Evolutionary conservation across 1,140 invertebrate species (phyloP), one percentile per base, ranked within the genome.

Genomic region (Pararge aegeria): DNA sequence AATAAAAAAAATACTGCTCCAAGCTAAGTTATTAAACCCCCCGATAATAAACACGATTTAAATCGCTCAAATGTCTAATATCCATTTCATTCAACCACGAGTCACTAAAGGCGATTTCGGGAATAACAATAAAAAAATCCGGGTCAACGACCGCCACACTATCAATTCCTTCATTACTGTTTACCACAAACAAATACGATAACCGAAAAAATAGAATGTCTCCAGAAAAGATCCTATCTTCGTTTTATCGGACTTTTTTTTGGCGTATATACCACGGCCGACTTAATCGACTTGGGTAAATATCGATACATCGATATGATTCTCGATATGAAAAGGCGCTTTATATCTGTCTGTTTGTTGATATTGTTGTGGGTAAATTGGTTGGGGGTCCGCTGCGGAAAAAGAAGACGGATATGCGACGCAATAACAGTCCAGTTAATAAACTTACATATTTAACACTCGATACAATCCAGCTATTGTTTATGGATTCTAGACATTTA

Each of bases 111-210:
- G 49, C 48, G 38, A 51, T 62, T 55, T 57, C 24, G 50, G 57
- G 29, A 49, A 57, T 49, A 56, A 63, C 38, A 56, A 56, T 52
- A 71, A 61, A 62, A 57, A 68, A 68, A 19, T 37, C n/a, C 55
- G 55, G 83, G 72, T 86, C 79, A 55, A 58, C 68, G 83, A 81
- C 80, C 80, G 58, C 4, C 21, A 13, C 72, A 75, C 79, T 86
- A 83, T 86, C 83, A 78, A 79, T 84, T 83, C 76, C 68, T 85
- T 85, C 83, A 86, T 83, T 83, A 81, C 80, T 78, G 68, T 83
- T 81, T 83, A 65, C 70, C 56, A 63, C 75, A 82, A 78, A 81
- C 75, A 86, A 78, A 80, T 64, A 78, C 58, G 80, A 81, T 82
- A 84, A 78, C 69, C 55, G 55, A 83, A 83, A 84, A 79, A 84